These are phyloP conservation scores for Gymnocephalus cernua DNA, from an alignment of 2,113 vertebrate species.

Conservation along the genomic window DNA sequence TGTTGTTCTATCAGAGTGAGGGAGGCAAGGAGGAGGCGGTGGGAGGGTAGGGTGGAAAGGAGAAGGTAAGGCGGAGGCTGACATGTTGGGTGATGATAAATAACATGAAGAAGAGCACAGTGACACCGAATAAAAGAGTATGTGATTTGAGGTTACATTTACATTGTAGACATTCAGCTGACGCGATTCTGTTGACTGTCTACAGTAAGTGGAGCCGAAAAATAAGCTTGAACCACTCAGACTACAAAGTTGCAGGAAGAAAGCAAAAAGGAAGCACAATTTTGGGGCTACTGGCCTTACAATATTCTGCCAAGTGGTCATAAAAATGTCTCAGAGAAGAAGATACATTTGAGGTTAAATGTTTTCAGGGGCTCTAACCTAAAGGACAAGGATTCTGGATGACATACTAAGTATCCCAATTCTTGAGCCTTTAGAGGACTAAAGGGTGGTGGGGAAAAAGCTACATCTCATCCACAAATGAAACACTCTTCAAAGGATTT, in stretches of 20 bases:
- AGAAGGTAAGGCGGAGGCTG: constrained; percentile 22
- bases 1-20: constrained; percentile 58
- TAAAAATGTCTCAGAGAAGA: neutral
- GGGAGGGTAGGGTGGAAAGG: neutral
- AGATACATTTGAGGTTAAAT: neutral
- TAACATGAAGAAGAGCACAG: constrained; percentile 37
- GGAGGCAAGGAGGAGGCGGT: neutral
- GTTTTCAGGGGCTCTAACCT: neutral
- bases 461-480: constrained; percentile 1
- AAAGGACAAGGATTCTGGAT: neutral
- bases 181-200: constrained; percentile 17
- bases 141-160: constrained; percentile 51
- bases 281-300: neutral
- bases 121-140: constrained; percentile 36
- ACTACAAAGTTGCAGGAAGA: constrained; percentile 1
- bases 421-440: neutral
- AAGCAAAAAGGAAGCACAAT: neutral
- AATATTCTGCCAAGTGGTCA: neutral
- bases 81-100: constrained; percentile 46
- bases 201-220: constrained; percentile 21
- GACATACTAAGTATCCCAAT: neutral
- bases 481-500: neutral
- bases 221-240: constrained; percentile 7
- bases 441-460: neutral
- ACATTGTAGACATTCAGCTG: constrained; percentile 54